Conservation (phyloP, 1,140 invertebrate species). For the Drosophila athabasca region DNA sequence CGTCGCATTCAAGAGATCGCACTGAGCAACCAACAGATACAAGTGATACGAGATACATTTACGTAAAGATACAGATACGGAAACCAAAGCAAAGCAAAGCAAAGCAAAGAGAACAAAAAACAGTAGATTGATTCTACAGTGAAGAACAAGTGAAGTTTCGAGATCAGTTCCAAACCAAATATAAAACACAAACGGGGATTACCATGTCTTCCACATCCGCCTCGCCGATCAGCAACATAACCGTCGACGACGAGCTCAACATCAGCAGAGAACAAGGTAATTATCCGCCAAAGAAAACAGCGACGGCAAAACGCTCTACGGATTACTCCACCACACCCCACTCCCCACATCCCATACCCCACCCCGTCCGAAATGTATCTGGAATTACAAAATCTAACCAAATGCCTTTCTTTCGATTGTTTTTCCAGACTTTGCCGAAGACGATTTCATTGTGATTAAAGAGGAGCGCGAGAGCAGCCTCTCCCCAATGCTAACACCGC, state of each 20-base stretch:
- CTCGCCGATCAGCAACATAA: constrained; percentile 82
- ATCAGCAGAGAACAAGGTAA: constrained; percentile 81
- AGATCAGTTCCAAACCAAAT: constrained; percentile 15
- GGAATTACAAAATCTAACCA: constrained; percentile 10
- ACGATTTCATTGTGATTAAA: constrained; percentile 85
- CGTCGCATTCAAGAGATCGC: constrained; percentile 63
- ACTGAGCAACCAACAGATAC: constrained; percentile 11
- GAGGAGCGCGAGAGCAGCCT: constrained; percentile 86
- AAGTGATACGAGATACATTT: constrained; percentile 30
- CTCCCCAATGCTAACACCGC: constrained; percentile 88
- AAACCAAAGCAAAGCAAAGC: constrained; percentile 28
- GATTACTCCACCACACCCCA: neutral
- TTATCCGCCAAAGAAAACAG: constrained; percentile 25
- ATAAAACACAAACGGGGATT: constrained; percentile 44
- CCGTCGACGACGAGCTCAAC: constrained; percentile 82
- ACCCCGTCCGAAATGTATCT: no score
- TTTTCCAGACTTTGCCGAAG: constrained; percentile 74
- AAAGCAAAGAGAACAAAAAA: constrained; percentile 3
- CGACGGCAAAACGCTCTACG: constrained; percentile 56
- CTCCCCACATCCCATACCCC: no score
- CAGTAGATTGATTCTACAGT: constrained; percentile 9
- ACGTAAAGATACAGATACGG: constrained; percentile 4
- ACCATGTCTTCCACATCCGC: constrained; percentile 83
- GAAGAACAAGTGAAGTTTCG: constrained; percentile 20
- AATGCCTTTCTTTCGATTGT: neutral